Base-by-base conservation (phyloP, 2,888 invertebrate genomes). In the Lepidocyrtoides sp. region DNA sequence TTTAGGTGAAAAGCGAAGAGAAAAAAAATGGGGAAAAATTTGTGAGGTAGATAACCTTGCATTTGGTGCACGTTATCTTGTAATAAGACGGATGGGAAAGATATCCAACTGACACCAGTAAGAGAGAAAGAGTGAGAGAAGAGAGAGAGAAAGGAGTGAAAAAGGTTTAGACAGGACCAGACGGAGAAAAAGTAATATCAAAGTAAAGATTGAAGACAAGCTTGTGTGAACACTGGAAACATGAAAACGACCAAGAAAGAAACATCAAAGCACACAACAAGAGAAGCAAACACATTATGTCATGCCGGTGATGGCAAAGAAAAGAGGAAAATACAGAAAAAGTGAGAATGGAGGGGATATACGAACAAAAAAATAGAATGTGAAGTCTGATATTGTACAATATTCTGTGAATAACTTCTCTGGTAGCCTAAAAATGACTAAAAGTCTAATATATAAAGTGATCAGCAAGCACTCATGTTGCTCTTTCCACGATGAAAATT, bases 261-360 rank as follows among this genome's bases (percentile, higher is more conserved):
- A 85, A 85, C 84, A 85, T 85, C 84, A 85, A 85, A 85, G 84
- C 57, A 81, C 32, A 29, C 79, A 54, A 54, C 54, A 79, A 0
- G 29, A 84, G 23, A n/a, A n/a, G 36, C 14, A 14, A n/a, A 23
- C n/a, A 63, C 29, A 63, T 63, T 48, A 14, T 48, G 48, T 1
- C 69, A 51, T 26, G 51, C 77, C 26, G 23, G 26, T 23, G 17
- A 10, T 32, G 20, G 2, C 60, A 69, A 14, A 32, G 36, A 36
- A 17, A n/a, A 41, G 8, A 72, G 41, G 17, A 44, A 72, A 12
- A 14, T 23, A 23, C 29, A 7, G 12, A 10, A 12, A 63, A 63
- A 29, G 8, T 63, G 29, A 14, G 26, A 29, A 29, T 29, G n/a
- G 32, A 32, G 17, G n/a, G 44, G 8, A 44, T 12, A 57, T 20